Evolutionary conservation across 1,140 invertebrate genomes (phyloP), one percentile per base, ranked within the genome.

Genomic region (Ostrea edulis): DNA sequence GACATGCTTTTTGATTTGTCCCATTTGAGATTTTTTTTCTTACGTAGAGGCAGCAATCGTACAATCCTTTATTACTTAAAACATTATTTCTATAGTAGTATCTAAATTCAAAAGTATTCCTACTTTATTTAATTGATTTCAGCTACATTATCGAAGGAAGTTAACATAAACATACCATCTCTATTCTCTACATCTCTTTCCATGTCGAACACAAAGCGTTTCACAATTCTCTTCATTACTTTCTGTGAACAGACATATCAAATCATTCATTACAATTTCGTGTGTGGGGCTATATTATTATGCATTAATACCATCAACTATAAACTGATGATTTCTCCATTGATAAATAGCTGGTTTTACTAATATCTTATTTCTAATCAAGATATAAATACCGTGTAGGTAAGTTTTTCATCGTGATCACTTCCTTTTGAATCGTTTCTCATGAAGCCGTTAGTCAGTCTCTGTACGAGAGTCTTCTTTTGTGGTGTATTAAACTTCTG

Each of bases 191-290:
- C 90, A 86, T 93, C 92, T 86, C 93, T 85, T 51, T 94, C 92
- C 20, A 92, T 92, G 86, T 94, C 93, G 88, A 94, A 94, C 29
- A 94, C 92, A 85, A 93, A 94, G 7, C 93, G 84, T 58, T 93
- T 92, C 0, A 94, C 92, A 44, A 94, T 92, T 35, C 93, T 87
- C 82, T 94, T 93, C 93, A 94, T 94, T 2, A 94, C 92, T 68
- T 92, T 86, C 93, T 93, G 90, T 77, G 25, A 77, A 29, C 25
- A 77, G 68, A 77, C 14, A 29, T 44, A 29, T 44, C 11, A 77
- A 25, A 44, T 1, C 35, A 44, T 44, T 44, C 35, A 5, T 44
- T 44, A 44, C 35, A 44, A 44, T 44, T 44, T 20, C n/a, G n/a
- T 17, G 5, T 62, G 9, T 62, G 17, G 58, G 9, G 7, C 0